Evolutionary conservation across 2,797 vertebrate species (phyloP).

Genomic region (Coregonus ussuriensis): DNA sequence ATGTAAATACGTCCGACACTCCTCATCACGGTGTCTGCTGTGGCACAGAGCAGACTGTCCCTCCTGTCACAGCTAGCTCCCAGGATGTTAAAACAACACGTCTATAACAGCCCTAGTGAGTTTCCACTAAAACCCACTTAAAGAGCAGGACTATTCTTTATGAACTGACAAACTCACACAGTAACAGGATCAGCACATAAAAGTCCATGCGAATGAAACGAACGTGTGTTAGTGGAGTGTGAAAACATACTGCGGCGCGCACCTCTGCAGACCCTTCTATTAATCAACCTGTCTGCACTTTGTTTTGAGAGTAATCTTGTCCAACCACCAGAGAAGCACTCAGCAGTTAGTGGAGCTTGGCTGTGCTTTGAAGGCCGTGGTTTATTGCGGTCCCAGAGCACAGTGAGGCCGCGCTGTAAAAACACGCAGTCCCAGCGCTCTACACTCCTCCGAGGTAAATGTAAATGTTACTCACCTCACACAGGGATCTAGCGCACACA

Average conservation of each 20-base stretch:
- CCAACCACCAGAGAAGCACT: slow-evolving; percentile 78
- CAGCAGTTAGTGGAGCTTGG: slow-evolving; percentile 76
- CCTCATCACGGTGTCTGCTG: slow-evolving; percentile 4
- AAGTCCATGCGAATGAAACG: slow-evolving; percentile 72
- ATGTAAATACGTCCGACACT: neutral
- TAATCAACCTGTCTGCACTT: slow-evolving; percentile 83
- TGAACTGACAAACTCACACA: slow-evolving; percentile 72
- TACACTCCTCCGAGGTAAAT: slow-evolving; percentile 46
- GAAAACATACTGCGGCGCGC: slow-evolving; percentile 76
- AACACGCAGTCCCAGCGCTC: slow-evolving; percentile 71
- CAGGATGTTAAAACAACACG: slow-evolving; percentile 65
- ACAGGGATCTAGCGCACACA: slow-evolving; percentile 28
- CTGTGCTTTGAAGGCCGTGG: slow-evolving; percentile 76
- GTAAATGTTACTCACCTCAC: slow-evolving; percentile 48
- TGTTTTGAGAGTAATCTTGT: slow-evolving; percentile 82
- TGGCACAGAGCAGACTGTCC: slow-evolving; percentile 29
- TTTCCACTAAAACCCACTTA: slow-evolving; percentile 64
- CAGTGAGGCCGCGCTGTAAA: slow-evolving; percentile 71
- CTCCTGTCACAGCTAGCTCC: slow-evolving; percentile 38
- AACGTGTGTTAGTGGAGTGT: slow-evolving; percentile 70
- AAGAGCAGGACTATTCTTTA: slow-evolving; percentile 58
- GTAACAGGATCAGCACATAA: slow-evolving; percentile 75
- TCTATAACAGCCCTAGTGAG: slow-evolving; percentile 64
- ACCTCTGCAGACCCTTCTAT: slow-evolving; percentile 76
- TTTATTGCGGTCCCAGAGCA: slow-evolving; percentile 77